Evolutionary conservation across 2,888 invertebrate genomes (phyloP), one percentile per base, ranked within the genome.

Genomic region (Limnephilus rhombicus): DNA sequence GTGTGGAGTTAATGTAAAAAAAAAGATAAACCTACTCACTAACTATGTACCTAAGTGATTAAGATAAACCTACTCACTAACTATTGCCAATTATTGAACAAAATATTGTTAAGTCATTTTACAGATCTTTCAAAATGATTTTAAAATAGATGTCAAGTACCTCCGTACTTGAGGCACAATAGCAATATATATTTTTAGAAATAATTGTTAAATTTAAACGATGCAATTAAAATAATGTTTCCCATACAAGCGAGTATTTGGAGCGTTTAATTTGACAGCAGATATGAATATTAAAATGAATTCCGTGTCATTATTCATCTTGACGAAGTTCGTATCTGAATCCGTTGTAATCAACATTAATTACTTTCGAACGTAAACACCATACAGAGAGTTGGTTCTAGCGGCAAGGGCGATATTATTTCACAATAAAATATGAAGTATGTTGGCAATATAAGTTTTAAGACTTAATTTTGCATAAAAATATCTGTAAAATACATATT

Each of bases 331-430:
- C 86, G n/a, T 49, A 86, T 45, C 29, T 86, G 86, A 86, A 86
- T 86, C n/a, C 49, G 86, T 29, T 49, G 24, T 88, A 88, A 88
- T 88, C 68, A 88, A 88, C 88, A 88, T 88, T 80, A 88, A 88
- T 88, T 88, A 88, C 80, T 53, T 88, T 88, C 80, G 80, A 34
- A 88, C 31, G 88, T 88, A 88, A 88, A 88, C 34, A 80, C 37
- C 13, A 13, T 13, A 29, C 86, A 29, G 1, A 45, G 29, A 86
- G 45, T 49, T 45, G 13, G 86, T 86, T 86, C 86, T 12, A 5
- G 11, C 29, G 13, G 5, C 13, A 45, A 49, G 49, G 15, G 49
- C 15, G 45, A 49, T 12, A 9, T 13, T 82, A 31, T 68, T 68
- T 9, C 1, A 68, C 18, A 24, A 68, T n/a, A 68, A 24, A 9